Evolutionary conservation across 2,888 invertebrate genomes (phyloP), one percentile per base, ranked within the genome.

Genomic region (Melolontha melolontha): DNA sequence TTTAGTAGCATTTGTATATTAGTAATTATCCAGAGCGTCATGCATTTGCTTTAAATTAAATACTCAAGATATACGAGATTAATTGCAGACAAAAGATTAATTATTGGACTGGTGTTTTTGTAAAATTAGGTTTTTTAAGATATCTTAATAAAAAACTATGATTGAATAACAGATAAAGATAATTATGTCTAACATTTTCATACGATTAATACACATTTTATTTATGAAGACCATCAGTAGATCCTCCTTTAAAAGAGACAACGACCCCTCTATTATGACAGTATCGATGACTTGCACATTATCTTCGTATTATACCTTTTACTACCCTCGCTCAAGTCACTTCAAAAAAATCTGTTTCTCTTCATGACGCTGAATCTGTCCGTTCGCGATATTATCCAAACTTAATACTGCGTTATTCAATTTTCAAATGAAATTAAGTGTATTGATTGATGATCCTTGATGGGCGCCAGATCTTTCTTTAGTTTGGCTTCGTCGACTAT

Each of bases 361-460:
- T 72, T 77, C 75, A 72, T 70, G 72, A 74, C 74, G 72, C 73
- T 75, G 75, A 75, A 77, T 76, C 76, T 77, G 75, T 72, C 72
- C 73, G 74, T 71, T 72, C 73, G 63, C 73, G 76, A 78, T 77
- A 72, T 74, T 73, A 75, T 72, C 72, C 63, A 67, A 64, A 70
- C 65, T 75, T 75, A 72, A 73, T 72, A 75, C 72, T 67, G 72
- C 74, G 77, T 79, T 79, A 80, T 78, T 78, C 79, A 79, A 79
- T 79, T 79, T 77, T 74, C 70, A 76, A 78, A 78, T 77, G 77
- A 77, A 80, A 79, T 80, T 79, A 79, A 76, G 76, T 77, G 70
- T 75, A 78, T 79, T 80, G 80, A 80, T 80, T 79, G 80, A 80
- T 80, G 79, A 75, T 73, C 27, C 22, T 27, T 14, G 42, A 57